A percentile compares a stretch with the other conserved stretches of the same genome.
Conservation (phyloP, 2,797 vertebrate genomes). For the Luscinia luscinia region DNA sequence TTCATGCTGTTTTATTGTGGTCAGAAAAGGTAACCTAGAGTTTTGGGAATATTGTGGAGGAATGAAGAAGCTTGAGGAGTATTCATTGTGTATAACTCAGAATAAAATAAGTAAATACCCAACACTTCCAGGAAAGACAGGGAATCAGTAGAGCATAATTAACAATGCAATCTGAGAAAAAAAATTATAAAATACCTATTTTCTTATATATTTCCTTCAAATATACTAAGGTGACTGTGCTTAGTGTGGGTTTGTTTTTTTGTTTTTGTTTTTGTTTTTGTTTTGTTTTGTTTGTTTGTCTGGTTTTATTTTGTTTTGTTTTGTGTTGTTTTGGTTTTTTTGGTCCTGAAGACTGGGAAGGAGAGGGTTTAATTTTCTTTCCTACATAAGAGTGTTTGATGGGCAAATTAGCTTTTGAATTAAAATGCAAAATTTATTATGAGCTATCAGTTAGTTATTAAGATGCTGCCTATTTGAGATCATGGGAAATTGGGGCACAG, state of each 20-base stretch:
- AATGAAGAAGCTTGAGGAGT: neutral
- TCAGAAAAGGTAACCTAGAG: neutral
- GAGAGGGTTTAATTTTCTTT: neutral
- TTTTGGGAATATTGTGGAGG: neutral
- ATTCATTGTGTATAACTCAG: neutral
- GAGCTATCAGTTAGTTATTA: neutral
- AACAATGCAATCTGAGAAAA: neutral
- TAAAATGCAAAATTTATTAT: neutral
- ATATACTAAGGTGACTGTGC: neutral
- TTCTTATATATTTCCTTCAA: neutral
- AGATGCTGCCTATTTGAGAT: neutral
- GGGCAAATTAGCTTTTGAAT: neutral
- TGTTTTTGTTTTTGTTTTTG: no score
- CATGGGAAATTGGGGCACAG: neutral
- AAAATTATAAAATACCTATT: neutral
- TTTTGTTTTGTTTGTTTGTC: neutral
- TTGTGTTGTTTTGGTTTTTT: neutral
- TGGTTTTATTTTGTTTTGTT: neutral
- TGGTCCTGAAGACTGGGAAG: neutral
- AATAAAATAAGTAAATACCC: neutral
- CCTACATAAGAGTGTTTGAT: neutral
- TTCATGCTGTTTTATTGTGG: neutral
- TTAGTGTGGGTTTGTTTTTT: neutral
- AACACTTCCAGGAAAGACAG: neutral
- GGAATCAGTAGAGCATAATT: neutral